Conservation (phyloP, 2,888 invertebrate genomes). For the Dermolepida albohirtum region DNA sequence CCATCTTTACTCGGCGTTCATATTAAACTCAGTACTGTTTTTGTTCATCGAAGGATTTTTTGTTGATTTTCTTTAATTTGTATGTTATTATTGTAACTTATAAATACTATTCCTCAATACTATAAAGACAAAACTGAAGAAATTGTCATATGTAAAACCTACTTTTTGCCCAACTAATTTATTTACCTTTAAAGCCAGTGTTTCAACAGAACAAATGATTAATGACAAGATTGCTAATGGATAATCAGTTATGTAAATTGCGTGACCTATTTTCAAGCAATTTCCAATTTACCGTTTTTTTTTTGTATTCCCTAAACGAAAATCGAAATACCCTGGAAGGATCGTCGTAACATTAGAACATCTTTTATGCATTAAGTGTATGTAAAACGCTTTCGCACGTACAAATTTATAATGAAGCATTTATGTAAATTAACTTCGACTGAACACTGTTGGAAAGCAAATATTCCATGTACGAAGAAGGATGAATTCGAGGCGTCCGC, state of each 20-base stretch:
- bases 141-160: too few species aligned
- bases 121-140: too few species aligned
- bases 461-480: conserved; percentile 12
- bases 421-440: conserved; percentile 38
- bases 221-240: conserved; percentile 8
- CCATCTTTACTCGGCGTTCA: too few species aligned
- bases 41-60: too few species aligned
- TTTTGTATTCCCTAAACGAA: conserved; percentile 2
- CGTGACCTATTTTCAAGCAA: conserved; percentile 32
- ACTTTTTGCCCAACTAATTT: too few species aligned
- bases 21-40: too few species aligned
- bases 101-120: too few species aligned
- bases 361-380: conserved; percentile 36
- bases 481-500: conserved; percentile 16
- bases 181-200: too few species aligned
- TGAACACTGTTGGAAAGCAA: conserved; percentile 31
- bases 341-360: conserved; percentile 11
- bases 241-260: conserved; percentile 34
- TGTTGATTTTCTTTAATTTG: too few species aligned
- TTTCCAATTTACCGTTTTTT: conserved; percentile 30
- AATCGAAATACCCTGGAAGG: conserved; percentile 8
- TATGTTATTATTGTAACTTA: too few species aligned
- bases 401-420: conserved; percentile 38
- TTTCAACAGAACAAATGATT: too few species aligned
- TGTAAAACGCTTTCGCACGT: conserved; percentile 37